Percentiles rank a stretch among this genome's conserved stretches.
Evolutionary conservation across 2,888 invertebrate species (phyloP).

Genomic region (Epinotia brunnichana): DNA sequence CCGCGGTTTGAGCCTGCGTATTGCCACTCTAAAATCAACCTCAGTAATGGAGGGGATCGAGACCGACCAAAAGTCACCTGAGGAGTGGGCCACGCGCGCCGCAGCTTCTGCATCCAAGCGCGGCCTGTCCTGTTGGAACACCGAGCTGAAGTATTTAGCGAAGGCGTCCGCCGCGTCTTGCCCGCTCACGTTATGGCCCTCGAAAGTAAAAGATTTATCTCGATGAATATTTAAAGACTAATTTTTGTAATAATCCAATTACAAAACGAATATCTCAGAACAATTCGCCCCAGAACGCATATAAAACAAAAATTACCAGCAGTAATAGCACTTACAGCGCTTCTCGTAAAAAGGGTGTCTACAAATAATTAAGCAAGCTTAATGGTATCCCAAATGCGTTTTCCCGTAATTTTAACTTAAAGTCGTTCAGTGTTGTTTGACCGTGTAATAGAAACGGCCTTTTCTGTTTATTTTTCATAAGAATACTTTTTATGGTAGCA

Average conservation of each 20-base stretch:
- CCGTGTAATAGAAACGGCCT: conserved; percentile 34
- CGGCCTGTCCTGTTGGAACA: too few species aligned
- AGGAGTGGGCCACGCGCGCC: too few species aligned
- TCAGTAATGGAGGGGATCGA: too few species aligned
- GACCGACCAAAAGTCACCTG: too few species aligned
- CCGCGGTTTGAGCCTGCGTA: too few species aligned
- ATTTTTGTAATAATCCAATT: conserved; percentile 18
- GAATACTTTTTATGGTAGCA: not conserved
- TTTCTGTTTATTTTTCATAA: conserved; percentile 28
- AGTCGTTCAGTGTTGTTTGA: conserved; percentile 44
- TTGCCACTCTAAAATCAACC: too few species aligned
- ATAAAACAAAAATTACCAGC: conserved; percentile 46
- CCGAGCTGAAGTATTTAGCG: too few species aligned
- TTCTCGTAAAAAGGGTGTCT: conserved; percentile 30
- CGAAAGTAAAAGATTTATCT: too few species aligned
- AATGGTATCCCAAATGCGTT: conserved; percentile 46
- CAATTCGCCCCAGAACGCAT: conserved; percentile 33
- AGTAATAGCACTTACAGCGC: conserved; percentile 43
- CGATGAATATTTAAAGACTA: not conserved
- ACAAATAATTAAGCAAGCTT: conserved; percentile 50
- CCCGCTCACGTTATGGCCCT: too few species aligned
- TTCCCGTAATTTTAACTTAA: conserved; percentile 47
- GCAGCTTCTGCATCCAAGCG: too few species aligned
- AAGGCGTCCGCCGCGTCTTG: too few species aligned
- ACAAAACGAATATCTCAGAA: conserved; percentile 1